These are phyloP conservation scores for Sinocyclocheilus anshuiensis DNA, from an alignment of 2,113 vertebrate species.

Conservation along the genomic window DNA sequence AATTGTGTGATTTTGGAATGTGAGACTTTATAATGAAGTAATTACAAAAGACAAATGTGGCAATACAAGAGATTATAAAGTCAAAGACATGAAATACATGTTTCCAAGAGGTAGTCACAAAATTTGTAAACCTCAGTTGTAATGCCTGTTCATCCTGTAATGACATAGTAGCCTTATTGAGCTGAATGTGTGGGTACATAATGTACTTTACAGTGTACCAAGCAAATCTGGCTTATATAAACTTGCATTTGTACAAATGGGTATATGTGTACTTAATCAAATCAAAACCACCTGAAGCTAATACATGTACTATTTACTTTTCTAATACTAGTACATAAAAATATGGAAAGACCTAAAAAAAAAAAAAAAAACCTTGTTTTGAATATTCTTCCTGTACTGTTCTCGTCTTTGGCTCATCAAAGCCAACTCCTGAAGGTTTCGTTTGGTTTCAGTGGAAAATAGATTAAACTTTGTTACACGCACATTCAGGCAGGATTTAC, in stretches of 20 bases:
- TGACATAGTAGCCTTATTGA: background rate
- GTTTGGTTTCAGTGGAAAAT: background rate
- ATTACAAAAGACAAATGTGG: background rate
- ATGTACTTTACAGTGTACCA: background rate
- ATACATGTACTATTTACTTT: background rate
- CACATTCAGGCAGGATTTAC: background rate
- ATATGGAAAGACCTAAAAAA: background rate
- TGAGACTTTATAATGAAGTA: background rate
- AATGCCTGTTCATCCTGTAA: background rate
- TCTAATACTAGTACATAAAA: background rate
- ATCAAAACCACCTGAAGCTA: background rate
- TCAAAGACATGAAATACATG: background rate
- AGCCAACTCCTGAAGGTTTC: background rate
- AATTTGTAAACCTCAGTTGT: background rate
- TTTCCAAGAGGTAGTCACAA: background rate
- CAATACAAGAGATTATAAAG: background rate
- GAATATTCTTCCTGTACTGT: background rate
- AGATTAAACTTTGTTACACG: too few relatives aligned
- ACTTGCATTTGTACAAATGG: background rate
- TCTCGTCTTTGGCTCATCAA: background rate
- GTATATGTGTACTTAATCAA: conserved; percentile 8
- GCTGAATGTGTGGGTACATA: background rate
- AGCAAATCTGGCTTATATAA: background rate
- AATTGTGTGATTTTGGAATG: background rate
- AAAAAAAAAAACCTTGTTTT: background rate